phyloP scores from a whole-genome alignment of 2,888 invertebrate genomes.

The Notodonta dromedarius region DNA sequence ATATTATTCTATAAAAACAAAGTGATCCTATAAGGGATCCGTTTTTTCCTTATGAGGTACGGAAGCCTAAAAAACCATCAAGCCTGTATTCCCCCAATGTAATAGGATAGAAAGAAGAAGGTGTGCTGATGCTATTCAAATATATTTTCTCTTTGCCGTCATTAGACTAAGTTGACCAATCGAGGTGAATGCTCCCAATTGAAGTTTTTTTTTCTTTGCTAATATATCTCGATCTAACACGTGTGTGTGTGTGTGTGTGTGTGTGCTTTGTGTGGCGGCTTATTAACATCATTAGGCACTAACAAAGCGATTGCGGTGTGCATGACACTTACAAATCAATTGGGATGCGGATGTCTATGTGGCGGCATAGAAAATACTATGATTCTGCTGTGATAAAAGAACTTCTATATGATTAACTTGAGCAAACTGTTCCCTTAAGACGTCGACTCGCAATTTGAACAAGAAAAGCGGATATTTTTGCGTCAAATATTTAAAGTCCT shows the following conservation, averaged over 20 bases:
- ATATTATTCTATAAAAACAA: not conserved
- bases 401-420: not conserved
- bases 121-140: not conserved
- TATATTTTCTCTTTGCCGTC: not conserved
- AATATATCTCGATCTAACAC: constrained; percentile 24
- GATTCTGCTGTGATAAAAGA: not conserved
- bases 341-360: constrained; percentile 1
- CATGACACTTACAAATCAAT: constrained; percentile 38
- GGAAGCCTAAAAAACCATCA: not conserved
- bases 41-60: too few species aligned
- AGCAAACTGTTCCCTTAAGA: not conserved
- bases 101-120: too few species aligned
- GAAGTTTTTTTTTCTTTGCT: constrained; percentile 16
- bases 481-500: too few species aligned
- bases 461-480: too few species aligned
- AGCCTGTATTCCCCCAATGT: not conserved
- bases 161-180: constrained; percentile 1
- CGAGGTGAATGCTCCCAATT: constrained; percentile 19
- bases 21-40: too few species aligned
- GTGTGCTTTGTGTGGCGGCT: constrained; percentile 33
- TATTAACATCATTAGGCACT: constrained; percentile 42
- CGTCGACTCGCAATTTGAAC: too few species aligned
- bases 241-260: constrained; percentile 25
- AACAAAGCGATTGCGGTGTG: constrained; percentile 39
- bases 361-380: not conserved